phyloP scores from a whole-genome alignment of 2,113 vertebrate genomes.

The Forbesichthys papilliferus region DNA sequence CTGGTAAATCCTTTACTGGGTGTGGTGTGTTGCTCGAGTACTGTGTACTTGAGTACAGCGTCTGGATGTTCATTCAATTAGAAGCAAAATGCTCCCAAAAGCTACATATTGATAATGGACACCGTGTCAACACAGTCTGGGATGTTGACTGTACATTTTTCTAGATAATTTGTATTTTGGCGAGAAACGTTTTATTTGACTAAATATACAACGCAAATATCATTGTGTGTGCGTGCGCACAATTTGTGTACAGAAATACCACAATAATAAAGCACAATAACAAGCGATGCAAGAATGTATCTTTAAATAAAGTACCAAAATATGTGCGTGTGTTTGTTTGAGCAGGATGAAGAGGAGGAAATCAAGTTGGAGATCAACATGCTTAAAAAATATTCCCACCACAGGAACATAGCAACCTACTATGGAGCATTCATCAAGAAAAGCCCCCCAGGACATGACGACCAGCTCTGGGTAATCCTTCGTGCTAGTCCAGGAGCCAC shows the following conservation, averaged over 20 bases:
- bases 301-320: background rate
- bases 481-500: conserved; percentile 13
- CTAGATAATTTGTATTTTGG: too few relatives aligned
- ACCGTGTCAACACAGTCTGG: too few relatives aligned
- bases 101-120: too few relatives aligned
- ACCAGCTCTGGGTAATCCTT: conserved; percentile 76
- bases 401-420: conserved; percentile 82
- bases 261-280: background rate
- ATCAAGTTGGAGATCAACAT: conserved; percentile 95
- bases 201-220: background rate
- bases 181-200: too few relatives aligned
- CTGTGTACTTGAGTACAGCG: too few relatives aligned
- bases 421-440: conserved; percentile 74
- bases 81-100: too few relatives aligned
- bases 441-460: conserved; percentile 72
- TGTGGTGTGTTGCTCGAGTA: too few relatives aligned
- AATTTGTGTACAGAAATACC: too few relatives aligned
- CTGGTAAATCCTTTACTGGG: too few relatives aligned
- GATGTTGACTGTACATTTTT: too few relatives aligned
- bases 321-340: conserved; percentile 6
- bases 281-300: background rate
- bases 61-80: too few relatives aligned
- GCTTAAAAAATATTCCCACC: conserved; percentile 93
- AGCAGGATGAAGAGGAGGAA: conserved; percentile 91
- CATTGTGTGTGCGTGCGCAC: background rate